Evolutionary conservation across 1,140 invertebrate species (phyloP), one percentile per base, ranked within the genome.

Genomic region (Mamestra configurata): DNA sequence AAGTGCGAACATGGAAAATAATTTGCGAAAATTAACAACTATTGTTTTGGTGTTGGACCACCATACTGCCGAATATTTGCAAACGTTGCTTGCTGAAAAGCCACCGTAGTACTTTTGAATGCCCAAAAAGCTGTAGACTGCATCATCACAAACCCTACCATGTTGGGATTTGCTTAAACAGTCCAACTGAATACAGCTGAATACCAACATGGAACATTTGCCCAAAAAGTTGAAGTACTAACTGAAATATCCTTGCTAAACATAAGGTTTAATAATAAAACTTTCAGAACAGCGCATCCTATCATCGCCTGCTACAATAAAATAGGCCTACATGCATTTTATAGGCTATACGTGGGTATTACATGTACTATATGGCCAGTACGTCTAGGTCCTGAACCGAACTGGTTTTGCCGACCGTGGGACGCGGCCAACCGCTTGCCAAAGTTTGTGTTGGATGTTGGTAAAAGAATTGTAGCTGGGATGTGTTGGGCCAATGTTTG

Each of bases 381-480:
- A 20, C 55, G 24, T 3, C 35, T 66, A 66, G 61, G 61, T 40
- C 35, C 35, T 40, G 61, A 35, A 11, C 35, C 18, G 8, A 66
- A 66, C 61, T 40, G 61, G 61, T 66, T 66, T 66, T 20, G n/a
- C 61, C 18, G 61, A 66, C 61, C 61, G 61, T 66, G 61, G 61
- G 61, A 66, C 18, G 61, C 35, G 18, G 18, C 61, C 35, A 13
- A 37, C 2, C n/a, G 18, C 18, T 18, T 22, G n/a, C n/a, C 15
- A n/a, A 49, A n/a, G 8, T 64, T 64, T 31, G 53, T 24, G 7
- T 13, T 24, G 22, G 53, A 24, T 27, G 53, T 55, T 55, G 53
- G 20, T 10, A 1, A 13, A 11, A 13, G 11, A 55, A 55, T 27
- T 27, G 22, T 55, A 24, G 53, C 22, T 24, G 53, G 10, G 53